Evolutionary conservation across 1,140 invertebrate genomes (phyloP).

Genomic region (Anoplophora glabripennis): DNA sequence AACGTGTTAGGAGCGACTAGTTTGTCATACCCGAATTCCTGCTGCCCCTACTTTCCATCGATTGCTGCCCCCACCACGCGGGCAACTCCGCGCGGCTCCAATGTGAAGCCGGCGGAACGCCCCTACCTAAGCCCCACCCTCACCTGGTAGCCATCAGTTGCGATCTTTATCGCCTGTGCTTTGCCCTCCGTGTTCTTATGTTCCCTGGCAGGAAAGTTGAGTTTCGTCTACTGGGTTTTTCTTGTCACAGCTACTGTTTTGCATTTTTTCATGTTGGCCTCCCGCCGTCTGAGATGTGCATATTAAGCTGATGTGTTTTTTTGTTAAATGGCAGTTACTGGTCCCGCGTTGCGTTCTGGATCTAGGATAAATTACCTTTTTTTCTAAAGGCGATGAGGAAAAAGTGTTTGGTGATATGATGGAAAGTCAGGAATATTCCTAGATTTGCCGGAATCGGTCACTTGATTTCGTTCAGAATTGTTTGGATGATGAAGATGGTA

Average conservation of each 20-base stretch:
- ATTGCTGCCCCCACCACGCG: slow-evolving; percentile 25
- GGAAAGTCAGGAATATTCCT: not conserved
- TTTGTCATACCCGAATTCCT: slow-evolving; percentile 21
- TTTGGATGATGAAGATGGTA: too few species aligned
- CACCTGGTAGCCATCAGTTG: slow-evolving; percentile 46
- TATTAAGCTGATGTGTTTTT: slow-evolving; percentile 8
- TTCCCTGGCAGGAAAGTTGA: slow-evolving; percentile 26
- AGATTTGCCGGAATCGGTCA: too few species aligned
- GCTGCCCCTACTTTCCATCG: slow-evolving; percentile 35
- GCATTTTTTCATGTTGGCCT: slow-evolving; percentile 27
- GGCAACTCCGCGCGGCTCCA: slow-evolving; percentile 9
- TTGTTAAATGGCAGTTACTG: not conserved
- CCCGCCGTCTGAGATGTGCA: slow-evolving; percentile 18
- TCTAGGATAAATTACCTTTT: slow-evolving; percentile 1
- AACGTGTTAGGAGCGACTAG: slow-evolving; percentile 27
- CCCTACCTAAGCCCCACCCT: slow-evolving; percentile 29
- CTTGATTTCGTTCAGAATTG: too few species aligned
- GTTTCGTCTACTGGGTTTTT: slow-evolving; percentile 31
- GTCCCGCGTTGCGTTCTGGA: not conserved
- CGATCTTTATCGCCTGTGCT: slow-evolving; percentile 40
- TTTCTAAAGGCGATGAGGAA: not conserved
- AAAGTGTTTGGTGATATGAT: not conserved
- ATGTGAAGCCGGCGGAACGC: slow-evolving; percentile 26
- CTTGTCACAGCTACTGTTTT: slow-evolving; percentile 29
- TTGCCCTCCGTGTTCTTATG: slow-evolving; percentile 31